Percentiles rank a stretch among this genome's conserved stretches.
Conservation (phyloP, 2,888 invertebrate species). For the Ophion costatus region DNA sequence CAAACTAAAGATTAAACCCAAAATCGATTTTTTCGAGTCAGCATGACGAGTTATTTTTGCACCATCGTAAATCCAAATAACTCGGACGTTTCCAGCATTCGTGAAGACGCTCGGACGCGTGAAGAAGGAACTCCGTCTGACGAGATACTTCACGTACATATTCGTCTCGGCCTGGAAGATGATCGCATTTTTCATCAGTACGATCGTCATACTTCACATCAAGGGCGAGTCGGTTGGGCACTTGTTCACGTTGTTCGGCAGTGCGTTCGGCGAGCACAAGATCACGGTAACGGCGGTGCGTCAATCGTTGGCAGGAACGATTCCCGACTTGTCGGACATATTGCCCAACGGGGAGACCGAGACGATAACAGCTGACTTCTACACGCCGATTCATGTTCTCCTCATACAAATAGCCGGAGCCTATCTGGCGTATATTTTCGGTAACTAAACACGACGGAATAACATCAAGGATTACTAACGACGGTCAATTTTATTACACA, state of each 20-base stretch:
- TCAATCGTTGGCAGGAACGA: conserved; percentile 80
- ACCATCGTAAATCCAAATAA: neutral
- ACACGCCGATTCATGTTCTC: conserved; percentile 90
- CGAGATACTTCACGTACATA: conserved; percentile 95
- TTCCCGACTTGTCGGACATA: conserved; percentile 91
- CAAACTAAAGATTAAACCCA: neutral
- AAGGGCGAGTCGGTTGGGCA: conserved; percentile 91
- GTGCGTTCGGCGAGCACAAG: conserved; percentile 91
- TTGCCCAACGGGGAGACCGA: conserved; percentile 91
- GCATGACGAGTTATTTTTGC: neutral
- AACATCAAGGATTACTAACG: neutral
- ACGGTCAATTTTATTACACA: too few relatives aligned
- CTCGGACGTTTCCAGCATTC: conserved; percentile 84
- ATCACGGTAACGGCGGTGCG: conserved; percentile 90
- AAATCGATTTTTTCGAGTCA: neutral
- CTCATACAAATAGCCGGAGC: conserved; percentile 93
- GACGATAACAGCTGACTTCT: conserved; percentile 88
- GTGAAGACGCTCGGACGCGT: conserved; percentile 91
- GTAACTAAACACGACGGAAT: conserved; percentile 73
- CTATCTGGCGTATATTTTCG: conserved; percentile 95
- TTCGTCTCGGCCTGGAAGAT: conserved; percentile 97
- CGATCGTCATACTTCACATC: conserved; percentile 89
- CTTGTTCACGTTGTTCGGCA: conserved; percentile 90
- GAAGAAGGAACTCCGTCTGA: conserved; percentile 91
- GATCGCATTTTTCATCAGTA: conserved; percentile 90